Evolutionary conservation across 2,888 invertebrate species (phyloP).

Genomic region (Bedellia somnulentella): DNA sequence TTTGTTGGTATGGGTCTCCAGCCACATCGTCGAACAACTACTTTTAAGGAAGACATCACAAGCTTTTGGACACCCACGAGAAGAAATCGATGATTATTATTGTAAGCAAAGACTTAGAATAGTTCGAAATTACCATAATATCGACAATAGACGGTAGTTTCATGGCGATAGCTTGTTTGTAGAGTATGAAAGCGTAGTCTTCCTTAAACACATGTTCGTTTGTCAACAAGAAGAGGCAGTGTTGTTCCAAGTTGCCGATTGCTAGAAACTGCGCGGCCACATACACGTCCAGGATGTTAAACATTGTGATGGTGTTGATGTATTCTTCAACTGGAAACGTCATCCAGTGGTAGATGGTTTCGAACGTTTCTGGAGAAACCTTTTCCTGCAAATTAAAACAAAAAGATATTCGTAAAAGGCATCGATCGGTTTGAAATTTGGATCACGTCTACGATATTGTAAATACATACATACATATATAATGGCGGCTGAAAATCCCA

Average conservation of each 20-base stretch:
- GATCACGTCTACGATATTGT: no score
- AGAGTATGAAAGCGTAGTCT: slow-evolving; percentile 73
- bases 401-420: no score
- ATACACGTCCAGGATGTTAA: slow-evolving; percentile 73
- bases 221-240: slow-evolving; percentile 76
- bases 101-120: background rate
- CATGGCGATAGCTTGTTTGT: slow-evolving; percentile 60
- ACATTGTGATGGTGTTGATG: slow-evolving; percentile 64
- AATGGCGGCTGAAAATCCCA: no score
- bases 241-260: slow-evolving; percentile 74
- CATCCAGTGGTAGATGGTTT: slow-evolving; percentile 82
- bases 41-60: no score
- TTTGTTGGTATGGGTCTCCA: no score
- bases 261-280: slow-evolving; percentile 71
- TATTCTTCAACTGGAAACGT: slow-evolving; percentile 65
- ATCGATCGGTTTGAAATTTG: no score
- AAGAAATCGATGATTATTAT: no score
- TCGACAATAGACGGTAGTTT: slow-evolving; percentile 66
- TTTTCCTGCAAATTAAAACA: slow-evolving; percentile 19
- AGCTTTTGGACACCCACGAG: no score
- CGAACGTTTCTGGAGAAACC: slow-evolving; percentile 64
- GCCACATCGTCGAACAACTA: no score
- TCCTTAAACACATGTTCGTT: slow-evolving; percentile 70
- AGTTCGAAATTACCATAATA: slow-evolving; percentile 58
- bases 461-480: no score